Conservation (phyloP, 2,113 vertebrate genomes). For the Nycticorax nycticorax region DNA sequence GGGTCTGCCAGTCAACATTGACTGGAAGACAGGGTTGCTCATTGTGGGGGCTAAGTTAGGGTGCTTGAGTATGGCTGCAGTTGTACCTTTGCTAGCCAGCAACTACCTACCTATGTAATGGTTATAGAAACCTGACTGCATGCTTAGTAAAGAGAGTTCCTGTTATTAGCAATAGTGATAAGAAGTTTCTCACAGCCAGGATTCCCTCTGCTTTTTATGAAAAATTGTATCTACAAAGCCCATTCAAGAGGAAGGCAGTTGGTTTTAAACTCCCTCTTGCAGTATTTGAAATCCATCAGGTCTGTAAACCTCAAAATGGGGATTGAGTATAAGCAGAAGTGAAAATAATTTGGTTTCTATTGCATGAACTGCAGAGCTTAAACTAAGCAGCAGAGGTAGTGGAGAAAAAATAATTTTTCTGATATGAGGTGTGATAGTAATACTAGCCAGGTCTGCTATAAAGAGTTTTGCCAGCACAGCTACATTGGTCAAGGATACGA, state of each 20-base stretch:
- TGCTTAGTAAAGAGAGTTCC: not conserved
- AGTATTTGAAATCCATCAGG: not conserved
- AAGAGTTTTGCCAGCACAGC: not conserved
- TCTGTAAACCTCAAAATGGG: not conserved
- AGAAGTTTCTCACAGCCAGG: not conserved
- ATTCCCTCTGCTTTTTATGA: not conserved
- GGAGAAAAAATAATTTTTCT: not conserved
- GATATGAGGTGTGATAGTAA: not conserved
- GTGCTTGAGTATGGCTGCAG: fast-evolving
- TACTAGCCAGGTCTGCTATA: not conserved
- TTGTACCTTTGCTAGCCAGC: not conserved
- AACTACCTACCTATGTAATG: not conserved
- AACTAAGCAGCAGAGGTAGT: not conserved
- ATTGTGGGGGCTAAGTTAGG: not conserved
- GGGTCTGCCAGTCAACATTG: not conserved
- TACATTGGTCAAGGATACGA: not conserved
- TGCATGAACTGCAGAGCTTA: not conserved
- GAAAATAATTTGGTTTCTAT: not conserved
- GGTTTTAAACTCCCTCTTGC: not conserved
- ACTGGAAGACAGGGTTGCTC: not conserved
- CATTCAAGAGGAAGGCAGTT: not conserved
- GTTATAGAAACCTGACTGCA: not conserved
- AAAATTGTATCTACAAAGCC: not conserved
- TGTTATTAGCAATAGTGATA: not conserved
- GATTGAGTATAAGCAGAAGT: not conserved